Conservation (phyloP, 2,113 vertebrate genomes). For the Chamaea fasciata region DNA sequence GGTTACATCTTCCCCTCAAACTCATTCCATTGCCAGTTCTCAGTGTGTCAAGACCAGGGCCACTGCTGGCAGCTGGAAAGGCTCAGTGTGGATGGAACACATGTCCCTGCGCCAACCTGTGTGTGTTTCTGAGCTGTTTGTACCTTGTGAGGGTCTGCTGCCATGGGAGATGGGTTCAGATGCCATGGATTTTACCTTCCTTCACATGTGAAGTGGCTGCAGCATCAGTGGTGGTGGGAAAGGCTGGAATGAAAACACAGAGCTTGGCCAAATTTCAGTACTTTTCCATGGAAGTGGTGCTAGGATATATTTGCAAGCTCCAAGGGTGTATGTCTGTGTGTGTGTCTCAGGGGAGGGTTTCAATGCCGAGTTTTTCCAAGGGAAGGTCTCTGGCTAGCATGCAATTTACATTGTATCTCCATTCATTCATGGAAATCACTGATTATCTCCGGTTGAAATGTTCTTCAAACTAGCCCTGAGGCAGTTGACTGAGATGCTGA, state of each 20-base stretch:
- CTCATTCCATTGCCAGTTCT: background rate
- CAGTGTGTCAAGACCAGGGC: background rate
- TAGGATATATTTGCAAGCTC: background rate
- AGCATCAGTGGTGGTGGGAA: background rate
- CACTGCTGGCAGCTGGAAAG: fast-evolving
- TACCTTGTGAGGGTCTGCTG: background rate
- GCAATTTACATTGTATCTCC: background rate
- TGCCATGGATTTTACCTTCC: background rate
- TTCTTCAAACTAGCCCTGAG: background rate
- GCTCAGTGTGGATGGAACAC: background rate
- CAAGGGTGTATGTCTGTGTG: background rate
- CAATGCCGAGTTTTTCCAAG: background rate
- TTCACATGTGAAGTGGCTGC: background rate
- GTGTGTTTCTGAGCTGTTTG: background rate
- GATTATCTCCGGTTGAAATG: background rate
- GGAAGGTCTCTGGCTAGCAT: background rate
- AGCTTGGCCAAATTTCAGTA: background rate
- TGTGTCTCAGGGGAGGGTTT: background rate
- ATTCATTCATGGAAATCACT: background rate
- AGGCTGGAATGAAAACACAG: background rate
- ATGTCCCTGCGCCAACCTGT: background rate
- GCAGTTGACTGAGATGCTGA: background rate
- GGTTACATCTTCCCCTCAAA: background rate
- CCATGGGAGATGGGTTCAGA: background rate
- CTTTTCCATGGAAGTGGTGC: background rate